A percentile compares a stretch with the other conserved stretches of the same genome.
Conservation (phyloP, 2,113 vertebrate species). For the Pyxicephalus adspersus region DNA sequence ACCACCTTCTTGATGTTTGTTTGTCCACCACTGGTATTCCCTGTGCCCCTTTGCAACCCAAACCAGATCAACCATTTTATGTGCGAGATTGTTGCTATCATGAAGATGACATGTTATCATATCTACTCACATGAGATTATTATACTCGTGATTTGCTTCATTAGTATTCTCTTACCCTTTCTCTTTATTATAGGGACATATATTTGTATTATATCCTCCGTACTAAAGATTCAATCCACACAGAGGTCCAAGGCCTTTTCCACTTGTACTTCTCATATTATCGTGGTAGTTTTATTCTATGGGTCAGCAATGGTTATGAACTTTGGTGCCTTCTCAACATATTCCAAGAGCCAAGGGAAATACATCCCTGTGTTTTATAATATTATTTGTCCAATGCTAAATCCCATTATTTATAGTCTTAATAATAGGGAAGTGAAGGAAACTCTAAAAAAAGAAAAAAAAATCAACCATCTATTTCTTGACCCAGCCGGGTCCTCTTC, state of each 20-base stretch:
- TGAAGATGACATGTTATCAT: neutral
- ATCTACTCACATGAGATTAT: neutral
- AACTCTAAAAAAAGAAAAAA: too few relatives aligned
- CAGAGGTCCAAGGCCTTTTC: neutral
- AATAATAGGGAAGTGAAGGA: neutral
- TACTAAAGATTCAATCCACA: neutral
- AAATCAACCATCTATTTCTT: too few relatives aligned
- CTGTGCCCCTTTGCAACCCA: neutral
- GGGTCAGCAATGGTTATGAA: slow-evolving; percentile 1
- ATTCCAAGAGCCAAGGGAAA: neutral
- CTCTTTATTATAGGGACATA: neutral
- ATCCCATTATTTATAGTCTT: slow-evolving; percentile 1
- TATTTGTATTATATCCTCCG: neutral
- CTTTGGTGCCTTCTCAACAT: neutral
- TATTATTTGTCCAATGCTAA: neutral
- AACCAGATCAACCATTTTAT: slow-evolving; percentile 1
- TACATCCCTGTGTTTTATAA: neutral
- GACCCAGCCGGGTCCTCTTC: too few relatives aligned
- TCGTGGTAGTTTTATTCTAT: neutral
- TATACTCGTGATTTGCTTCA: neutral
- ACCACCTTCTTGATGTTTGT: neutral
- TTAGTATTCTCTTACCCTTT: neutral
- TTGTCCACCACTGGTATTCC: neutral
- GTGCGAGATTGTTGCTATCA: neutral
- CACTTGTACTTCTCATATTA: neutral